Percentiles rank a stretch among this genome's conserved stretches.
Conservation (phyloP, 2,797 vertebrate genomes). For the Paramormyrops hopkinsi region DNA sequence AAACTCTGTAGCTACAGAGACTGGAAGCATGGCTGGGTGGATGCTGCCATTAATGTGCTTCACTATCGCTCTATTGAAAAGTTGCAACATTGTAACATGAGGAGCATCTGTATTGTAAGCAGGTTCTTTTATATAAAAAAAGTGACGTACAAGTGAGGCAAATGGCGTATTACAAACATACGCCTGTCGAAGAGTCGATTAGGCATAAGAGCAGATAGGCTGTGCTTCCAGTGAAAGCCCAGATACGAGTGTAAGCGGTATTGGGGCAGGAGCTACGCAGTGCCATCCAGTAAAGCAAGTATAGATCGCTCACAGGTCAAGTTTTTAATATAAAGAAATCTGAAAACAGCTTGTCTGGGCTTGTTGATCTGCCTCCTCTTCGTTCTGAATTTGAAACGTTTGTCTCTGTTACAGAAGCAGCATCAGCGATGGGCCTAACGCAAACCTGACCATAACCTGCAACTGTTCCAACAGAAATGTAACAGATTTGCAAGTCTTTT, state of each 20-base stretch:
- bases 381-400: background rate
- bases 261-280: background rate
- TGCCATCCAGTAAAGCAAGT: background rate
- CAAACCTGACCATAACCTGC: background rate
- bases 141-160: background rate
- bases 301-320: background rate
- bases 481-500: background rate
- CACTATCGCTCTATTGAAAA: background rate
- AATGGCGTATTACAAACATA: background rate
- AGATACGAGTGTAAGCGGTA: background rate
- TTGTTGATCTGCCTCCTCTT: background rate
- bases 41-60: background rate
- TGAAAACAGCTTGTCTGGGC: background rate
- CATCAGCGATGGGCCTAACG: background rate
- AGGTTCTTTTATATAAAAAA: background rate
- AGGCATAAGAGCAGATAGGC: background rate
- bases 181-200: background rate
- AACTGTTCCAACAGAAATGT: background rate
- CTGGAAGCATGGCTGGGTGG: background rate
- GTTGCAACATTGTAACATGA: background rate
- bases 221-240: background rate
- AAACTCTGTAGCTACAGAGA: background rate
- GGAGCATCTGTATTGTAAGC: background rate
- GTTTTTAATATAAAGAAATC: background rate
- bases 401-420: background rate